Base-by-base conservation (phyloP, 2,797 vertebrate species). In the Coilia nasus region DNA sequence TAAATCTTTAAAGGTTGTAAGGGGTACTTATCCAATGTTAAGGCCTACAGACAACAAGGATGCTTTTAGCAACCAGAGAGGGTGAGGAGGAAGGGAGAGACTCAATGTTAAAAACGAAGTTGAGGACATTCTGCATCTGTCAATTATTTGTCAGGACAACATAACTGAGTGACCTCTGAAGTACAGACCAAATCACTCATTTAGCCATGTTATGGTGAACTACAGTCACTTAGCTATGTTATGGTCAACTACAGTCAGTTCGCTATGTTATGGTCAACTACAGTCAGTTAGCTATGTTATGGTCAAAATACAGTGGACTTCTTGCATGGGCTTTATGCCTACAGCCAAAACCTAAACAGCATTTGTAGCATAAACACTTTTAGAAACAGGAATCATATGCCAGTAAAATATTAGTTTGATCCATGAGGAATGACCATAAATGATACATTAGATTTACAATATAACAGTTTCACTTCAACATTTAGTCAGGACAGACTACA, bases 1-100 rank as follows among this genome's bases (percentile, higher is more conserved):
- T 82, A 83, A 83, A 64, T 56, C 86, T 80, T 81, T 86, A 87
- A 80, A 81, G 80, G 84, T 82, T 88, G 84, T 67, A 46, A 85
- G 80, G 64, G 47, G 56, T 21, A 60, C 14, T 81, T 23, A 54
- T 50, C 84, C 56, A 35, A 41, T 81, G 21, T 12, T 60, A 81
- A 67, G 86, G 64, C 41, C 83, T 44, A 28, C 80, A 83, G 57
- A 83, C 67, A 85, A 25, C 12, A 11, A 71, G 28, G 19, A 44
- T 81, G 71, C 82, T 50, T 44, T 64, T 7, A 84, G 23, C 5
- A 17, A 44, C 31, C 80, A 25, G 31, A 71, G 46, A 31, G 17
- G 21, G 35, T 9, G 10, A 35, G 5, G 28, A 47, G 3, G 21
- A 19, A 17, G 41, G 19, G 78, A 14, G 81, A 81, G 60, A 59